phyloP scores from a whole-genome alignment of 2,888 invertebrate genomes.

The Plagiodera versicolora region DNA sequence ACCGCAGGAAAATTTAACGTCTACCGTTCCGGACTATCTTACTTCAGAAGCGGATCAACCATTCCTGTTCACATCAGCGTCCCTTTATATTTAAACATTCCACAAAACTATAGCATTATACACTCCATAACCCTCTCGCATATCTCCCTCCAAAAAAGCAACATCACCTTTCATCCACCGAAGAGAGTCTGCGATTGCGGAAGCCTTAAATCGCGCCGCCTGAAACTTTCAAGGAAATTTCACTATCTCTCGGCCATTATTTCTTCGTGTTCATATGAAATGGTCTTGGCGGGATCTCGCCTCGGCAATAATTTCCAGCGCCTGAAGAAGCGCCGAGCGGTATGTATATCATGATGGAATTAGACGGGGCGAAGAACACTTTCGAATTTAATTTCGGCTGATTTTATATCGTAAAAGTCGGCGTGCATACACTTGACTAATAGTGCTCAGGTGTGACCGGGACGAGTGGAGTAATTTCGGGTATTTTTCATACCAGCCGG shows the following conservation, averaged over 20 bases:
- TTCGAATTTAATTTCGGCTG: constrained; percentile 12
- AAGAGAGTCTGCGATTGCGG: constrained; percentile 27
- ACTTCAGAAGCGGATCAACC: too few relatives aligned
- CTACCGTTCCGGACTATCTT: too few relatives aligned
- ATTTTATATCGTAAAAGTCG: constrained; percentile 9
- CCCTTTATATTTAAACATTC: too few relatives aligned
- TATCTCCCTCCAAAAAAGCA: constrained; percentile 22
- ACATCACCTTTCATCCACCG: constrained; percentile 22
- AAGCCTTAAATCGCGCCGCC: constrained; percentile 24
- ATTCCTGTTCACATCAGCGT: too few relatives aligned
- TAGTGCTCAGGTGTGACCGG: not conserved
- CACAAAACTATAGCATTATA: too few relatives aligned
- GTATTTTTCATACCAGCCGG: not conserved
- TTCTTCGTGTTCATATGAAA: constrained; percentile 18
- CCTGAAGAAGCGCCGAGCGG: constrained; percentile 16
- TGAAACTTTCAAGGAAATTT: constrained; percentile 28
- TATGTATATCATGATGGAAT: constrained; percentile 23
- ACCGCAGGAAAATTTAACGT: too few relatives aligned
- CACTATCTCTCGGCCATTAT: constrained; percentile 28
- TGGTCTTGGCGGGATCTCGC: constrained; percentile 5
- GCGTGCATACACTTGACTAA: not conserved
- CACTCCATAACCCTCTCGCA: constrained; percentile 14
- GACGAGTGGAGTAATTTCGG: not conserved
- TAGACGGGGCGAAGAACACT: constrained; percentile 15
- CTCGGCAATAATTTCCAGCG: constrained; percentile 12